phyloP scores from a whole-genome alignment of 2,797 vertebrate genomes.

The Natrix natrix region DNA sequence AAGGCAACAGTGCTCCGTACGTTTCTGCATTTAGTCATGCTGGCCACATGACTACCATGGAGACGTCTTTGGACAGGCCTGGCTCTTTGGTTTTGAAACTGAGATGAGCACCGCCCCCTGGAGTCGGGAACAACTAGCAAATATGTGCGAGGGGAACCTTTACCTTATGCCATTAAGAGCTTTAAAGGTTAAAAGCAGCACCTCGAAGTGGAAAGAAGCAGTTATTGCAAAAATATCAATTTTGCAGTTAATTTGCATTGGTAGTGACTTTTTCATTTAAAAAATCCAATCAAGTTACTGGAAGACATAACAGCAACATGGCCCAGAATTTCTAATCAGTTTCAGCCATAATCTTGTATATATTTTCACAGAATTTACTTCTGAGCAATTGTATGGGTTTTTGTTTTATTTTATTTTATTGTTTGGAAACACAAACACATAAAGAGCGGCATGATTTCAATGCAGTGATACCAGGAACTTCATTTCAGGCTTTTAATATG shows the following conservation, averaged over 20 bases:
- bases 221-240: not conserved
- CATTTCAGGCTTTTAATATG: not conserved
- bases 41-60: no score
- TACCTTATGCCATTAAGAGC: not conserved
- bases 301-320: not conserved
- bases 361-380: not conserved
- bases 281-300: slow-evolving; percentile 30
- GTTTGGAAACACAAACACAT: not conserved
- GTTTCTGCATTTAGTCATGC: no score
- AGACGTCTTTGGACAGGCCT: no score
- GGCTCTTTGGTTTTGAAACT: no score
- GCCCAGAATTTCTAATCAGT: not conserved
- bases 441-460: not conserved
- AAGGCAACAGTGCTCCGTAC: no score
- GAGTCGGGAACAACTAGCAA: no score
- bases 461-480: not conserved
- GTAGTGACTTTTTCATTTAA: not conserved
- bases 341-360: not conserved
- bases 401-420: not conserved
- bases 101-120: no score
- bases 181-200: not conserved
- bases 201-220: not conserved
- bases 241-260: slow-evolving; percentile 42
- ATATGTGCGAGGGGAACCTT: no score
- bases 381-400: not conserved